Conservation (phyloP, 2,113 vertebrate genomes). For the Beaufortia kweichowensis region DNA sequence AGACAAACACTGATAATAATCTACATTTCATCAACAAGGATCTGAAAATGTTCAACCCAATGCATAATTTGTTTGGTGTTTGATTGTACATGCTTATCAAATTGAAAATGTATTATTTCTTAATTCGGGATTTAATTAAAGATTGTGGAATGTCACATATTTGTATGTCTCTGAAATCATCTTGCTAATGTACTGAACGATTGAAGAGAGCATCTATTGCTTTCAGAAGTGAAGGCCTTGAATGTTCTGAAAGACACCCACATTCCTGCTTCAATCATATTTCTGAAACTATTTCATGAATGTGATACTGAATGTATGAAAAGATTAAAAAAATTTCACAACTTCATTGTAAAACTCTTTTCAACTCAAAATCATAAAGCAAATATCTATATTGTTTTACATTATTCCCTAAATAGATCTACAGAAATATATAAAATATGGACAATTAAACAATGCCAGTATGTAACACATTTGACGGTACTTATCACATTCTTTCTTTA, state of each 20-base stretch:
- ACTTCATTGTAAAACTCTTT: too few relatives aligned
- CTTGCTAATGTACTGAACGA: not conserved
- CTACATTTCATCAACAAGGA: not conserved
- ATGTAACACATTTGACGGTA: too few relatives aligned
- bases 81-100: not conserved
- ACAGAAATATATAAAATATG: not conserved
- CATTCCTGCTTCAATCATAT: not conserved
- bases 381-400: too few relatives aligned
- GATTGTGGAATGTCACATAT: not conserved
- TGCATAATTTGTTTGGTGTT: not conserved
- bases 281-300: not conserved
- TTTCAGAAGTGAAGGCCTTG: not conserved
- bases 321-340: too few relatives aligned
- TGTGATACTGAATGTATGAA: not conserved
- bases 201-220: not conserved
- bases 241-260: not conserved
- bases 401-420: too few relatives aligned
- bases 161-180: not conserved
- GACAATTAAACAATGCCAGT: not conserved
- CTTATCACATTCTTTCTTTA: constrained; percentile 18
- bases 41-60: not conserved
- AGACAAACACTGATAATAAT: not conserved
- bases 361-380: too few relatives aligned
- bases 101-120: not conserved
- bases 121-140: not conserved